These are phyloP conservation scores for Sebastes wilsoni DNA, from an alignment of 2,797 vertebrate genomes.

Conservation along the genomic window DNA sequence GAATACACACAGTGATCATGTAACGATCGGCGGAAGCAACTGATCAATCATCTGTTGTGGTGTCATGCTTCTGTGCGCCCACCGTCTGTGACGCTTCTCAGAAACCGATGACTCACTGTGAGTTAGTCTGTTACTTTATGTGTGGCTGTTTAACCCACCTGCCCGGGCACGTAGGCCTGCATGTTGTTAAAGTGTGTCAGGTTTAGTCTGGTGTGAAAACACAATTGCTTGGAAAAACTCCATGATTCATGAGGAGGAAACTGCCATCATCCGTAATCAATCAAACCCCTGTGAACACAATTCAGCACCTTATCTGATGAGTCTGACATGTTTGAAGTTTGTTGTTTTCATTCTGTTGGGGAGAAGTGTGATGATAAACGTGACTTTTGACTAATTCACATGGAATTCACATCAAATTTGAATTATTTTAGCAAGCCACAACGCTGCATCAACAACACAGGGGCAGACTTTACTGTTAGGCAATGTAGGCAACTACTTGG, in stretches of 20 bases:
- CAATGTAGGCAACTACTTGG: too few relatives aligned
- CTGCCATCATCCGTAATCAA: neutral
- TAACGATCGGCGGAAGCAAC: neutral
- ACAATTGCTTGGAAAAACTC: conserved; percentile 6
- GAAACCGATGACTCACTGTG: conserved; percentile 41
- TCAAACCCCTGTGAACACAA: neutral
- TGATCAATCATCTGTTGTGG: neutral
- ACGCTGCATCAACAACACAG: neutral
- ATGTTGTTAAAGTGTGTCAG: neutral
- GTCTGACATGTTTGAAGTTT: neutral
- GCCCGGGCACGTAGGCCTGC: conserved; percentile 28
- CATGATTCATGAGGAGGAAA: conserved; percentile 28
- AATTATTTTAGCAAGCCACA: neutral
- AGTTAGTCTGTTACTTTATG: neutral
- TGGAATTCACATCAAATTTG: neutral
- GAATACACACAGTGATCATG: neutral
- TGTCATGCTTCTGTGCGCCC: neutral
- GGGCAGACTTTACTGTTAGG: too few relatives aligned
- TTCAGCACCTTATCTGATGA: neutral
- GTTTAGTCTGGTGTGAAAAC: neutral
- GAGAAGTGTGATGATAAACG: neutral
- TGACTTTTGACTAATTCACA: neutral
- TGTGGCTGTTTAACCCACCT: conserved; percentile 6
- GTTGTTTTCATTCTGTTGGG: neutral
- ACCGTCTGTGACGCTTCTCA: conserved; percentile 1